Evolutionary conservation across 2,888 invertebrate species (phyloP).

Genomic region (Laspeyria flexula): DNA sequence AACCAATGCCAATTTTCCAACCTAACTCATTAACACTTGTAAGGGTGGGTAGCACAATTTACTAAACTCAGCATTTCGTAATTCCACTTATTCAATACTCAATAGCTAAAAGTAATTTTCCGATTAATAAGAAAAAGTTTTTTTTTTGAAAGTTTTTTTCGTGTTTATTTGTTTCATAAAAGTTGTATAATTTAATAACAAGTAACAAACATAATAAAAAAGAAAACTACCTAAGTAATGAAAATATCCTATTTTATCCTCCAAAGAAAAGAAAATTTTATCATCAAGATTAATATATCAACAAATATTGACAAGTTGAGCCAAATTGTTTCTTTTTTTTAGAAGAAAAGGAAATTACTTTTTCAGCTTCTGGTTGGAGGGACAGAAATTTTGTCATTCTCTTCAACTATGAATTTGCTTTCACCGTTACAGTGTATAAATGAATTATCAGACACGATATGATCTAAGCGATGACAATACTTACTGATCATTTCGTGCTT

Average conservation of each 20-base stretch:
- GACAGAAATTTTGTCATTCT: conserved; percentile 11
- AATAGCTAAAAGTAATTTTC: too few relatives aligned
- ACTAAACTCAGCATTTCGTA: not conserved
- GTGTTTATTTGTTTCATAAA: too few relatives aligned
- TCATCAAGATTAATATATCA: conserved; percentile 10
- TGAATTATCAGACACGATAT: conserved; percentile 26
- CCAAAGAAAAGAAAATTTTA: conserved; percentile 4
- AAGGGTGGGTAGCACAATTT: not conserved
- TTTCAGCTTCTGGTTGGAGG: conserved; percentile 5
- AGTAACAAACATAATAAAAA: too few relatives aligned
- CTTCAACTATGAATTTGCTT: conserved; percentile 5
- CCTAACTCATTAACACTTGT: not conserved
- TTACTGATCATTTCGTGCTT: conserved; percentile 42
- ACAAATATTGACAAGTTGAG: conserved; percentile 8
- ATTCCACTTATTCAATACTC: too few relatives aligned
- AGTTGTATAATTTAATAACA: too few relatives aligned
- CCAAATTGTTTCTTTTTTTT: conserved; percentile 1
- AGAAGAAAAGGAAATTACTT: conserved; percentile 17
- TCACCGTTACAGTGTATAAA: conserved; percentile 9
- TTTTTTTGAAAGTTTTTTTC: too few relatives aligned
- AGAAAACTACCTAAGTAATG: too few relatives aligned
- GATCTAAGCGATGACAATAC: conserved; percentile 36
- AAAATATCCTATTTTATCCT: too few relatives aligned
- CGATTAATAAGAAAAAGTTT: too few relatives aligned
- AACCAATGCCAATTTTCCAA: conserved; percentile 58